Evolutionary conservation across 1,140 invertebrate species (phyloP).

Genomic region (Carcinoscorpius rotundicauda): DNA sequence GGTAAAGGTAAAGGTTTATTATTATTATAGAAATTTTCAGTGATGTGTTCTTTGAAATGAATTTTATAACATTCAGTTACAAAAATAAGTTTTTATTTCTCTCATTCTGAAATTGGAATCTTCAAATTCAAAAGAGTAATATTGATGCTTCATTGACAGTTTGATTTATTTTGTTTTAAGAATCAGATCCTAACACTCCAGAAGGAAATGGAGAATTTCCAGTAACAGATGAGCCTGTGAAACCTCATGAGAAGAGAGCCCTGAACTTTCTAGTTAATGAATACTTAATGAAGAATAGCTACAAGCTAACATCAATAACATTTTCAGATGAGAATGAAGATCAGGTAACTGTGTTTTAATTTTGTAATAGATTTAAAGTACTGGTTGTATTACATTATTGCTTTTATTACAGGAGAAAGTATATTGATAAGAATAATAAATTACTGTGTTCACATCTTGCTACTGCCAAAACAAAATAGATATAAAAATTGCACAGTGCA

Average conservation of each 20-base stretch:
- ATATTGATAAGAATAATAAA: too few species aligned
- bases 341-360: slow-evolving; percentile 43
- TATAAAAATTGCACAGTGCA: background rate
- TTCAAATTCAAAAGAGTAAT: slow-evolving; percentile 2
- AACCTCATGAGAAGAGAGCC: slow-evolving; percentile 69
- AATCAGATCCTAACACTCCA: slow-evolving; percentile 46
- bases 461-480: background rate
- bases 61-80: too few species aligned
- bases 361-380: background rate
- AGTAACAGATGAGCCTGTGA: slow-evolving; percentile 44
- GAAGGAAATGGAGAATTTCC: slow-evolving; percentile 31
- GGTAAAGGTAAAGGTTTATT: too few species aligned
- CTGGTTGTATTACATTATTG: too few species aligned
- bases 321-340: slow-evolving; percentile 86
- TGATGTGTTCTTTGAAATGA: too few species aligned
- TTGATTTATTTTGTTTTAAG: slow-evolving; percentile 37
- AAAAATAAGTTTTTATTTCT: too few species aligned
- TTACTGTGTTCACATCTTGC: too few species aligned
- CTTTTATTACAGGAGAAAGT: too few species aligned
- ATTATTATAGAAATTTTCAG: too few species aligned
- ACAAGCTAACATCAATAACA: slow-evolving; percentile 79
- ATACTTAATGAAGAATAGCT: slow-evolving; percentile 63
- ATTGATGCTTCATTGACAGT: slow-evolving; percentile 36
- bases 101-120: background rate
- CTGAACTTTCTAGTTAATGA: slow-evolving; percentile 82